A percentile compares a stretch with the other conserved stretches of the same genome.
Conservation (phyloP, 2,888 invertebrate genomes). For the Leptopilina myrica region DNA sequence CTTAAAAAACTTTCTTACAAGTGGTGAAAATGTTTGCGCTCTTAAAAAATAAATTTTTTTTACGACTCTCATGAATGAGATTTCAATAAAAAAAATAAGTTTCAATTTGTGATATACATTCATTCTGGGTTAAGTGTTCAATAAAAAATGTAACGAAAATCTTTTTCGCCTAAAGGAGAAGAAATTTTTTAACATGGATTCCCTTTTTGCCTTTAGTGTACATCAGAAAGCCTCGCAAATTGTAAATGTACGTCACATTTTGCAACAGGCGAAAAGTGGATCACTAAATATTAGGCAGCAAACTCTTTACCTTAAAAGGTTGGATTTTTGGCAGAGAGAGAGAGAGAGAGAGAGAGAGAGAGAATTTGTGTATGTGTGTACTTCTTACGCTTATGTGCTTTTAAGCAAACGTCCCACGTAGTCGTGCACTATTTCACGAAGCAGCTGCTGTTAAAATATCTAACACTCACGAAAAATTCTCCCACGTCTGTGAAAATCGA, state of each 20-base stretch:
- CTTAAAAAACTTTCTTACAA: background rate
- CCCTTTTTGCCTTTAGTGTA: constrained; percentile 3
- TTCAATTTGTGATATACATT: background rate
- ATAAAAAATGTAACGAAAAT: constrained; percentile 18
- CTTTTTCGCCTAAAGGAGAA: background rate
- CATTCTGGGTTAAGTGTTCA: background rate
- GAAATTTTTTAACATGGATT: constrained; percentile 26
- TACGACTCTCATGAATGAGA: background rate
- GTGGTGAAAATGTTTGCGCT: background rate
- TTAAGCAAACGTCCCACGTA: constrained; percentile 61
- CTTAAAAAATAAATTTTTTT: background rate
- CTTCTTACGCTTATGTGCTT: constrained; percentile 48
- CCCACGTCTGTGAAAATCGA: background rate
- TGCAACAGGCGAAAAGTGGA: constrained; percentile 29
- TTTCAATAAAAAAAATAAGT: background rate
- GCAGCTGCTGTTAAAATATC: constrained; percentile 58
- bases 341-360: constrained; percentile 39
- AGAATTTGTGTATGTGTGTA: constrained; percentile 8
- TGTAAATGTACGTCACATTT: constrained; percentile 18
- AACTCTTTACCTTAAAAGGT: constrained; percentile 8
- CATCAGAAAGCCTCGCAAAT: constrained; percentile 8
- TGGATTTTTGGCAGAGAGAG: constrained; percentile 12
- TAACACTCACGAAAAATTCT: background rate
- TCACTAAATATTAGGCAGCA: constrained; percentile 39
- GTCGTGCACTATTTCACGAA: constrained; percentile 56